Percentiles rank a stretch among this genome's conserved stretches.
These are phyloP conservation scores for Apus apus DNA, from an alignment of 2,113 vertebrate genomes.

Conservation along the genomic window DNA sequence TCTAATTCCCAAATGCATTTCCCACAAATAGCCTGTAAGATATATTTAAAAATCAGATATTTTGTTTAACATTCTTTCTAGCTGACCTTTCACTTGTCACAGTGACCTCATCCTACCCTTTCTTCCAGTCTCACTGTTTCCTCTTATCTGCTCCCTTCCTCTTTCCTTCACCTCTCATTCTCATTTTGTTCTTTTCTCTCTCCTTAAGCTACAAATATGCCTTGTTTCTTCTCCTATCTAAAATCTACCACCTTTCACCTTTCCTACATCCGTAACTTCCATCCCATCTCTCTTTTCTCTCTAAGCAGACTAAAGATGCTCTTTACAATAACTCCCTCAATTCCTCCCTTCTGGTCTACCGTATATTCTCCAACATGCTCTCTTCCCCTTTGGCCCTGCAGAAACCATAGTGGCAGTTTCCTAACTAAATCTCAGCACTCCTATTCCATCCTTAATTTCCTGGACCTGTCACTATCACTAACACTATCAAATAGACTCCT, in stretches of 20 bases:
- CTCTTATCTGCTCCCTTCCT: slow-evolving; percentile 13
- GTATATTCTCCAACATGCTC: not conserved
- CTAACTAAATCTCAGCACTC: not conserved
- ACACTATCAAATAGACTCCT: not conserved
- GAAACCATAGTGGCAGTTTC: not conserved
- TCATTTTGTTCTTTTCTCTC: not conserved
- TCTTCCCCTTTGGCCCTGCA: not conserved
- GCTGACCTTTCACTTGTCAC: slow-evolving; percentile 1
- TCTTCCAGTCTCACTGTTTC: not conserved
- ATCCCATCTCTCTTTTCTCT: not conserved
- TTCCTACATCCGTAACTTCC: not conserved
- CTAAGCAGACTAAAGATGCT: not conserved
- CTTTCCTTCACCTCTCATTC: slow-evolving; percentile 7
- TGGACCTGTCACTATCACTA: not conserved
- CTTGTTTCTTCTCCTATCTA: not conserved
- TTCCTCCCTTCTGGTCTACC: not conserved
- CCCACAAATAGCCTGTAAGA: slow-evolving; percentile 50
- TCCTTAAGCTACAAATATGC: not conserved
- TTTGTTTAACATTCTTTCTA: slow-evolving; percentile 57
- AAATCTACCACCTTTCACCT: not conserved
- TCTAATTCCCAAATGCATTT: slow-evolving; percentile 48
- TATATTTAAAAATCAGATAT: slow-evolving; percentile 56
- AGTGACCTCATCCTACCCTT: slow-evolving; percentile 19
- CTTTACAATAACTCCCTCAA: not conserved
- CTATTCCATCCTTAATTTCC: not conserved